These are phyloP conservation scores for Halyomorpha halys DNA, from an alignment of 1,140 invertebrate genomes.

Conservation along the genomic window DNA sequence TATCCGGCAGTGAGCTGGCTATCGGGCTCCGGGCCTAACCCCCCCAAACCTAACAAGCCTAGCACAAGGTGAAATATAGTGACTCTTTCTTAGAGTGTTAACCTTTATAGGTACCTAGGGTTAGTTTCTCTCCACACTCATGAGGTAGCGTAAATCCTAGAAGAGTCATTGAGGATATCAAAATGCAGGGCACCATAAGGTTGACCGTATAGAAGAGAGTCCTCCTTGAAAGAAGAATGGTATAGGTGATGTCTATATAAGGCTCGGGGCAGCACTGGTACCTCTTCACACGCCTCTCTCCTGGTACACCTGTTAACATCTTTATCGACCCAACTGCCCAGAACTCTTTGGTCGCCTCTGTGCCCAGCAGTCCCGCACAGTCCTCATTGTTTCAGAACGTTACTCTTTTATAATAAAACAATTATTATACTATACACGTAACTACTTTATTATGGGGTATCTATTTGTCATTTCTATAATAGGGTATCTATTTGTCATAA, in stretches of 20 bases:
- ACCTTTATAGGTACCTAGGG: conserved; percentile 41
- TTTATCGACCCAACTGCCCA: conserved; percentile 13
- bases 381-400: not conserved
- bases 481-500: no score
- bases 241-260: conserved; percentile 57
- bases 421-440: no score
- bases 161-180: conserved; percentile 56
- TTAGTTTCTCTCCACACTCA: conserved; percentile 59
- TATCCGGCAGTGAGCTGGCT: not conserved
- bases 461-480: no score
- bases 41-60: no score
- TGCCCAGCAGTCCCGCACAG: not conserved
- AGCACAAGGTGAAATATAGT: no score
- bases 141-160: conserved; percentile 56
- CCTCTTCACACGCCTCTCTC: conserved; percentile 37
- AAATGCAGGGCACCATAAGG: conserved; percentile 57
- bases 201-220: conserved; percentile 42
- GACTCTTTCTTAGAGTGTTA: no score
- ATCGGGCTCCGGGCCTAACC: no score
- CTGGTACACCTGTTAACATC: conserved; percentile 39
- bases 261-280: conserved; percentile 46
- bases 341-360: not conserved
- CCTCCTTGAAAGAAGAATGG: conserved; percentile 46
- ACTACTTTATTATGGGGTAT: no score
- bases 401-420: no score